These are phyloP conservation scores for Endotricha flammealis DNA, from an alignment of 2,888 invertebrate genomes.

Conservation along the genomic window DNA sequence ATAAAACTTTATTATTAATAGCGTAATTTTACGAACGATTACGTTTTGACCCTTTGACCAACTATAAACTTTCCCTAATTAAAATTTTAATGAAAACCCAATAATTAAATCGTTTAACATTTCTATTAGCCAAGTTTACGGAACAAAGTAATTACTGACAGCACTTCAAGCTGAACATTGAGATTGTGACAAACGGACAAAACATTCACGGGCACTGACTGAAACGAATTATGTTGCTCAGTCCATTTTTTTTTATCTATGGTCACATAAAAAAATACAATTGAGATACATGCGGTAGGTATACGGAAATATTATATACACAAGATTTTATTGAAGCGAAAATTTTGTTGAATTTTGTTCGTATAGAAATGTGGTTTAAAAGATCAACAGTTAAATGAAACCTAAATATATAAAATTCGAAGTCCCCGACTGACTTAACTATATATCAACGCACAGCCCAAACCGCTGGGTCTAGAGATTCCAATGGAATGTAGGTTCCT, in stretches of 20 bases:
- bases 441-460: too few relatives aligned
- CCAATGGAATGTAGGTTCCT: too few relatives aligned
- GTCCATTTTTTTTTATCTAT: neutral
- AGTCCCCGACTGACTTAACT: too few relatives aligned
- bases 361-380: too few relatives aligned
- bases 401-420: too few relatives aligned
- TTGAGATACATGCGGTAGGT: too few relatives aligned
- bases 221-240: neutral
- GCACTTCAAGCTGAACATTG: neutral
- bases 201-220: neutral
- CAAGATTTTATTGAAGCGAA: too few relatives aligned
- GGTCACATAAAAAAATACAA: too few relatives aligned
- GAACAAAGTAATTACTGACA: slow-evolving; percentile 6
- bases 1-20: neutral
- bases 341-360: too few relatives aligned
- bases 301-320: too few relatives aligned
- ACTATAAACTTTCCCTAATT: neutral
- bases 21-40: neutral
- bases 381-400: too few relatives aligned
- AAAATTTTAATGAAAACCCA: neutral
- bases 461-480: too few relatives aligned
- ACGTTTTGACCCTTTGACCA: neutral
- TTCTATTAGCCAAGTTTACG: slow-evolving; percentile 5
- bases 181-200: neutral
- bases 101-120: slow-evolving; percentile 2